Evolutionary conservation across 2,113 vertebrate species (phyloP).

Genomic region (Alaudala cheleensis): DNA sequence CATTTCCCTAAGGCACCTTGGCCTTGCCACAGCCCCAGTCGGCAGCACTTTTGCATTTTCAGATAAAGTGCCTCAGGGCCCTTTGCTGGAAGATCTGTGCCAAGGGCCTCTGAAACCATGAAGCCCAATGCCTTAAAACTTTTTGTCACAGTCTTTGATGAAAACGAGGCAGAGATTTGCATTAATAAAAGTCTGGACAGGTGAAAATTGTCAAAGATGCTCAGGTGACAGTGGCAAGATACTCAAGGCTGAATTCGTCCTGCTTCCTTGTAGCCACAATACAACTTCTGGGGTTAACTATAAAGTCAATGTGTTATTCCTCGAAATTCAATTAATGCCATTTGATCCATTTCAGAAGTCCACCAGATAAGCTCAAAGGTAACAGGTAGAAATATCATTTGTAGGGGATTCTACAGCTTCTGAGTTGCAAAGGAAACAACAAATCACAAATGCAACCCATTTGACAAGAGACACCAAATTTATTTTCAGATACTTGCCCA

Average conservation of each 20-base stretch:
- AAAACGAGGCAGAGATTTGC: not conserved
- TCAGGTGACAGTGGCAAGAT: not conserved
- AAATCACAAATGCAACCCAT: not conserved
- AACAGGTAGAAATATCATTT: not conserved
- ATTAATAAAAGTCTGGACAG: not conserved
- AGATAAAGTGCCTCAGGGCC: conserved; percentile 31
- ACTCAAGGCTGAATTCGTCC: not conserved
- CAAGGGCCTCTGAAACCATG: not conserved
- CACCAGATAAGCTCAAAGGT: not conserved
- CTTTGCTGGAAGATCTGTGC: not conserved
- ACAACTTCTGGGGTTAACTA: not conserved
- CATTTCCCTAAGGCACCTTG: conserved; percentile 24
- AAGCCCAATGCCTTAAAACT: not conserved
- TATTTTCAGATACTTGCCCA: not conserved
- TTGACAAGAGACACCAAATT: not conserved
- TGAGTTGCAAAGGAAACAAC: not conserved
- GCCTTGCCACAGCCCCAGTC: conserved; percentile 12
- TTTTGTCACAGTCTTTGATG: conserved; percentile 21
- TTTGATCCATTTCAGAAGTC: not conserved
- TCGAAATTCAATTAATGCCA: not conserved
- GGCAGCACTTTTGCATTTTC: conserved; percentile 30
- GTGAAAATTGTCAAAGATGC: not conserved
- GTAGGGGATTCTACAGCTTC: not conserved
- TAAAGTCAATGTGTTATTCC: not conserved
- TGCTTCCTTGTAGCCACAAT: not conserved